phyloP scores from a whole-genome alignment of 2,888 invertebrate genomes.

The Acleris laterana region DNA sequence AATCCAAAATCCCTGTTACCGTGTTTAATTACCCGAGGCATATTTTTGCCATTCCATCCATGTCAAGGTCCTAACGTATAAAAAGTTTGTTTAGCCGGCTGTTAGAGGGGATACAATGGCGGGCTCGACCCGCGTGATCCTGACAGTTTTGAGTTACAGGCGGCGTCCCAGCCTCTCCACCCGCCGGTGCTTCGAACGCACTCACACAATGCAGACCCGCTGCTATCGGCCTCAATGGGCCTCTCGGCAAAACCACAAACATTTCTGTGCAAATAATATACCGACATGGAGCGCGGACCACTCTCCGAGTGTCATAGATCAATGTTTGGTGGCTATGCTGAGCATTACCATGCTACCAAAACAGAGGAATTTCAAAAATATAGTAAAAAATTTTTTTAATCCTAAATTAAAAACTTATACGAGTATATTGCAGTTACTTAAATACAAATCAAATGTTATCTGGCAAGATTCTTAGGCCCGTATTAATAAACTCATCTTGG shows the following conservation, averaged over 20 bases:
- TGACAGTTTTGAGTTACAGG: slow-evolving; percentile 64
- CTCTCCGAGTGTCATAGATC: slow-evolving; percentile 12
- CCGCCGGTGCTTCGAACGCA: slow-evolving; percentile 18
- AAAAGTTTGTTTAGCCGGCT: slow-evolving; percentile 39
- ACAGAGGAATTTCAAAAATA: no score
- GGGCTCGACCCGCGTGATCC: slow-evolving; percentile 50
- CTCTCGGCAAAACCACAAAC: slow-evolving; percentile 19
- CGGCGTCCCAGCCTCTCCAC: slow-evolving; percentile 27
- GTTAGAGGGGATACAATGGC: slow-evolving; percentile 35
- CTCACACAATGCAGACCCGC: slow-evolving; percentile 24
- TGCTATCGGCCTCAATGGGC: slow-evolving; percentile 21
- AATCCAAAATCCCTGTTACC: not conserved
- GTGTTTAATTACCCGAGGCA: slow-evolving; percentile 22
- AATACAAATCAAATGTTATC: no score
- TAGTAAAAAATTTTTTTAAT: no score
- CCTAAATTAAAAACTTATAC: no score
- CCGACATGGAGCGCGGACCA: slow-evolving; percentile 2
- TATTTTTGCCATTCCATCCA: slow-evolving; percentile 32
- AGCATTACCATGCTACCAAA: not conserved
- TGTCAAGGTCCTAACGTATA: slow-evolving; percentile 33
- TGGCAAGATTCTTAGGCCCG: no score
- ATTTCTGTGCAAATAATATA: slow-evolving; percentile 28
- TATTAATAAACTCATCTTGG: no score
- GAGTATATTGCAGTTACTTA: no score
- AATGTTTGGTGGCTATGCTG: slow-evolving; percentile 3